Base-by-base conservation (phyloP, 2,797 vertebrate genomes). In the Sebastes minor region DNA sequence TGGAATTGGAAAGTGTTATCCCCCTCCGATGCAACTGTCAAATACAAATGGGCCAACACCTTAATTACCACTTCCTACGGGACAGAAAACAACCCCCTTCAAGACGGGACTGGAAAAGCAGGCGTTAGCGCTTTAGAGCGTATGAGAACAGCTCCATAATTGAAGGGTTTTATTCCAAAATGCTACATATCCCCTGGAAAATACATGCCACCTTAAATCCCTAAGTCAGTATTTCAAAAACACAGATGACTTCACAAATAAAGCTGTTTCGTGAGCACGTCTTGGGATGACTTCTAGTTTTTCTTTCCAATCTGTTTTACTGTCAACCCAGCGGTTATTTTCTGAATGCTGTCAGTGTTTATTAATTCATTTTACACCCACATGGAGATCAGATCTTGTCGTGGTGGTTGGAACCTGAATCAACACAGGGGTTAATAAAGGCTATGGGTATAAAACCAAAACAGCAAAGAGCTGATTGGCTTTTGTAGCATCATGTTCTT, bases 131-230 rank as follows among this genome's bases (percentile, higher is more conserved):
- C 72, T 89, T 91, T 18, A 66, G 56, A 69, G 82, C 68, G 13
- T 64, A 83, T 63, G 68, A 74, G 76, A 73, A 60, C 65, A 46
- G 71, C 84, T 77, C 30, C 46, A 67, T 94, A 93, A 93, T 90
- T 91, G 88, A 90, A 53, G 88, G 90, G 86, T 93, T 94, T 89
- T 66, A 83, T 28, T 86, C 64, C 80, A 84, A 82, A 91, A 89
- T 76, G 82, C 59, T 83, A 67, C 78, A 85, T 61, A 77, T 86
- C 35, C 78, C 78, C 80, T 91, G 91, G 92, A 93, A 94, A 93
- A 85, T 74, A 71, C 67, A 77, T 67, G 78, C 82, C 83, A 88
- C 83, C 86, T 89, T 86, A 89, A 90, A 87, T 85, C 86, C 86
- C 56, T 53, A 27, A 81, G 76, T 80, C 81, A 77, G 38, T 71